phyloP scores from a whole-genome alignment of 2,113 vertebrate genomes.

The Lepidothrix coronata region DNA sequence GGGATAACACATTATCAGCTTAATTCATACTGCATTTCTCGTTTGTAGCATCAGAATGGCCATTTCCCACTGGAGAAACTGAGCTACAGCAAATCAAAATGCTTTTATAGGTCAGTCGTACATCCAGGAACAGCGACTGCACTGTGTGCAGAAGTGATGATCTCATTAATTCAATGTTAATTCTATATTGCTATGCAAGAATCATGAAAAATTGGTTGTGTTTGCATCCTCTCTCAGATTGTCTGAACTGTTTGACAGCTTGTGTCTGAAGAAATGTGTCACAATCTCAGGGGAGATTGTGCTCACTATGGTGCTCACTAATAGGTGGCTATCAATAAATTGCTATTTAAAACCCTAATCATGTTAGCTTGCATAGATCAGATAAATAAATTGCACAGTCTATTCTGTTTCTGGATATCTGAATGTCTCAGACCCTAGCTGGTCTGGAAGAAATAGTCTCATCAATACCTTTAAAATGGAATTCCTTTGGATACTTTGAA shows the following conservation, averaged over 20 bases:
- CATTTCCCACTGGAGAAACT: not conserved
- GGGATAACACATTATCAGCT: not conserved
- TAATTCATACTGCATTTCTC: not conserved
- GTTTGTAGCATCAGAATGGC: not conserved
- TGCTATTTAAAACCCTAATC: not conserved
- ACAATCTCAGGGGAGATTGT: not conserved
- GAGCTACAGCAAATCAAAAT: not conserved
- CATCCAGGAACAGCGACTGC: not conserved
- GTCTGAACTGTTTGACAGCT: not conserved
- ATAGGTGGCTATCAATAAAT: not conserved
- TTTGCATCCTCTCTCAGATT: not conserved
- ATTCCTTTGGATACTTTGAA: not conserved
- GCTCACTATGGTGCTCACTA: not conserved
- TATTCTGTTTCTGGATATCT: not conserved
- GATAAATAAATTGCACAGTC: not conserved
- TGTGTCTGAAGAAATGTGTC: not conserved
- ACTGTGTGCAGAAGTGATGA: not conserved
- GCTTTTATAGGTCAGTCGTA: not conserved
- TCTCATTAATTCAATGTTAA: not conserved
- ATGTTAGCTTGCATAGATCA: not conserved
- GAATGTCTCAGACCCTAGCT: not conserved
- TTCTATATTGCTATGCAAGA: not conserved
- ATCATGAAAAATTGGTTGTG: not conserved
- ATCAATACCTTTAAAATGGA: not conserved
- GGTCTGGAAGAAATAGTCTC: not conserved